A percentile compares a stretch with the other conserved stretches of the same genome.
Conservation (phyloP, 2,888 invertebrate genomes). For the Lymantria dispar region DNA sequence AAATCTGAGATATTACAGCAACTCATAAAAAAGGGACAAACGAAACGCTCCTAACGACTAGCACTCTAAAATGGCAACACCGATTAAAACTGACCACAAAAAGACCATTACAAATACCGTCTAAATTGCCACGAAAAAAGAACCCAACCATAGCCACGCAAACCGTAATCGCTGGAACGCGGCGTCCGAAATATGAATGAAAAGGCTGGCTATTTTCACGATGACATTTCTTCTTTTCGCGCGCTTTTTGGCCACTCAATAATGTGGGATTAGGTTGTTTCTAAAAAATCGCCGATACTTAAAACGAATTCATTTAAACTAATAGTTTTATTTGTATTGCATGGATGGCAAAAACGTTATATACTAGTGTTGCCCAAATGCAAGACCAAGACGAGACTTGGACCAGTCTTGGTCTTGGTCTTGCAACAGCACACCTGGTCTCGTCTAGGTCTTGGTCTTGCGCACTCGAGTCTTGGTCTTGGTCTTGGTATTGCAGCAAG, state of each 20-base stretch:
- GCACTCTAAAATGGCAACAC: constrained; percentile 66
- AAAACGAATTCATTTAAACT: constrained; percentile 19
- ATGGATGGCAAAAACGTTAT: too few relatives aligned
- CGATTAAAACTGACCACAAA: constrained; percentile 75
- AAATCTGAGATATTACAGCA: constrained; percentile 29
- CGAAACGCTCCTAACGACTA: constrained; percentile 45
- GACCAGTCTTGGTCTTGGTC: too few relatives aligned
- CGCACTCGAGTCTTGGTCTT: too few relatives aligned
- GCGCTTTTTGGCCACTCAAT: constrained; percentile 35
- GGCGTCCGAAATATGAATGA: constrained; percentile 63
- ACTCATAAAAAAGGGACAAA: constrained; percentile 47
- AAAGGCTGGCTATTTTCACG: constrained; percentile 50
- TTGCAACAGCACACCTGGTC: too few relatives aligned
- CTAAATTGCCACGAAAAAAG: constrained; percentile 69
- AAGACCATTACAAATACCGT: constrained; percentile 57
- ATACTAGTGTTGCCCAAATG: too few relatives aligned
- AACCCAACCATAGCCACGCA: constrained; percentile 48
- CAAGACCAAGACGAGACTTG: too few relatives aligned
- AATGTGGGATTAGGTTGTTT: constrained; percentile 45
- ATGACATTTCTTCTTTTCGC: constrained; percentile 55
- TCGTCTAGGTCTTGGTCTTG: too few relatives aligned
- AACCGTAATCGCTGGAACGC: constrained; percentile 63
- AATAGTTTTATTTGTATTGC: constrained; percentile 4
- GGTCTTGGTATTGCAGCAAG: too few relatives aligned
- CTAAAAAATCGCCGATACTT: constrained; percentile 34